Percentiles rank a stretch among this genome's conserved stretches.
Evolutionary conservation across 2,113 vertebrate genomes (phyloP).

Genomic region (Vombatus ursinus): DNA sequence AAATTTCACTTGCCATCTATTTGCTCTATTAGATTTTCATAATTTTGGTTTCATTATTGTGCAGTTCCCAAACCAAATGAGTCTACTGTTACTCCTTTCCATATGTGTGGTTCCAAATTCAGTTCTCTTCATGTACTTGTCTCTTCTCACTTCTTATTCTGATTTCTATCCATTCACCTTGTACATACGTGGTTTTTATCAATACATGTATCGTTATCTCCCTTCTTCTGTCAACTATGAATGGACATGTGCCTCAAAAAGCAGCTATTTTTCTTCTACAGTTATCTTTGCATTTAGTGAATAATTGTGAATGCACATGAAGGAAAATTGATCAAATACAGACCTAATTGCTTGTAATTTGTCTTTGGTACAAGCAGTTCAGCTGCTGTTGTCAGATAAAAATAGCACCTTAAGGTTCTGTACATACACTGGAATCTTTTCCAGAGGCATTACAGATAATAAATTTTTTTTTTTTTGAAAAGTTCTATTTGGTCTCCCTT

Average conservation of each 20-base stretch:
- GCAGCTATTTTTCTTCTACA: not conserved
- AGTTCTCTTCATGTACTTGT: not conserved
- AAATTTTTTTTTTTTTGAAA: constrained; percentile 50
- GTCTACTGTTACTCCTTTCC: not conserved
- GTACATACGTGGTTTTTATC: not conserved
- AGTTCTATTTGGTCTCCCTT: constrained; percentile 55
- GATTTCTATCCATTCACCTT: not conserved
- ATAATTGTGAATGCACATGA: not conserved
- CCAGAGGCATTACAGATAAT: constrained; percentile 30
- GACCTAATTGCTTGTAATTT: not conserved
- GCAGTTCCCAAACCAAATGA: not conserved
- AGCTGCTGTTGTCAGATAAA: not conserved
- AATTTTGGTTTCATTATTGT: not conserved
- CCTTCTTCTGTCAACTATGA: not conserved
- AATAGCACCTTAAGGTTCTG: constrained; percentile 20
- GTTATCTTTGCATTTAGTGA: not conserved
- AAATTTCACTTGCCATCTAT: not conserved
- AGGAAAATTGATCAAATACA: not conserved
- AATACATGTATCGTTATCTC: not conserved
- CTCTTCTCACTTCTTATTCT: not conserved
- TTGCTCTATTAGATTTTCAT: not conserved
- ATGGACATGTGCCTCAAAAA: not conserved
- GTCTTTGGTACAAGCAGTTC: not conserved
- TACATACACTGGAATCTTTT: constrained; percentile 44
- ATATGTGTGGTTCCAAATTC: not conserved